A percentile compares a stretch with the other conserved stretches of the same genome.
These are phyloP conservation scores for Miichthys miiuy DNA, from an alignment of 2,797 vertebrate genomes.

Conservation along the genomic window DNA sequence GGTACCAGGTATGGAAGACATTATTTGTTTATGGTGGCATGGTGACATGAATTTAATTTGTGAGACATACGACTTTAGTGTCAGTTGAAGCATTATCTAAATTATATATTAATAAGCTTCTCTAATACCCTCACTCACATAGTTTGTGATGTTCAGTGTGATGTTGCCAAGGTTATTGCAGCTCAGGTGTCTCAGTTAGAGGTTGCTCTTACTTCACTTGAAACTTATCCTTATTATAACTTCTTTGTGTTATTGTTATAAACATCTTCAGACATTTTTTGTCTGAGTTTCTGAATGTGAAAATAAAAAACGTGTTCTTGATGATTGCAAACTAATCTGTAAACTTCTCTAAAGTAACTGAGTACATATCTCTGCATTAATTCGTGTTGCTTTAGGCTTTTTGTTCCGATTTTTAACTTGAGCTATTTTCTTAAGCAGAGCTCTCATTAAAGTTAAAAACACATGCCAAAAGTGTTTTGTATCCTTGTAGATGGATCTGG, in stretches of 20 bases:
- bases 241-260: not conserved
- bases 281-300: not conserved
- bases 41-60: not conserved
- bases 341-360: not conserved
- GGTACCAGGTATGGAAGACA: not conserved
- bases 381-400: not conserved
- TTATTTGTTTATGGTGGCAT: not conserved
- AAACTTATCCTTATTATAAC: not conserved
- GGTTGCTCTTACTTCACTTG: not conserved
- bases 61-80: too few relatives aligned
- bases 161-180: not conserved
- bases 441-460: not conserved
- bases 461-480: not conserved
- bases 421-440: not conserved
- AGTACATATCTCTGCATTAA: not conserved
- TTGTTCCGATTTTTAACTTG: not conserved
- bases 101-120: not conserved
- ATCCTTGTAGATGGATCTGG: conserved; percentile 93
- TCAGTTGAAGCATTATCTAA: not conserved
- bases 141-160: not conserved
- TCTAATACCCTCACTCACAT: not conserved
- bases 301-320: not conserved
- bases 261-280: not conserved
- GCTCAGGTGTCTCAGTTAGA: not conserved
- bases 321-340: not conserved